Conservation (phyloP, 1,140 invertebrate genomes). For the Belonocnema kinseyi region DNA sequence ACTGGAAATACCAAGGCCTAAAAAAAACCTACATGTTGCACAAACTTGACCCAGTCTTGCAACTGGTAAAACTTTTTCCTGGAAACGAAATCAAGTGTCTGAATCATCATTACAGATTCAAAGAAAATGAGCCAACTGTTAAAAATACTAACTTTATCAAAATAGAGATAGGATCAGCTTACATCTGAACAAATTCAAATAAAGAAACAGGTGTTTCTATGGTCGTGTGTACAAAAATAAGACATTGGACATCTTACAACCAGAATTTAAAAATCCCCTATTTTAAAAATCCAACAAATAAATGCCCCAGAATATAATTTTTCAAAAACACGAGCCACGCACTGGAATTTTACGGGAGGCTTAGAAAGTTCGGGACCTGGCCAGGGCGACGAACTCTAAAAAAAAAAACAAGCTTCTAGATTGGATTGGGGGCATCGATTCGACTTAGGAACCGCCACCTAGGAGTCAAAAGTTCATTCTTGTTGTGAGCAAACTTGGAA, state of each 20-base stretch:
- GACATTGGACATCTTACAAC: background rate
- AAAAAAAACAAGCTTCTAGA: conserved; percentile 21
- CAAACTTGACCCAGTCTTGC: conserved; percentile 23
- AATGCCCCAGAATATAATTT: background rate
- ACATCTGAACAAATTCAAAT: background rate
- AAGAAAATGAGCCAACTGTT: background rate
- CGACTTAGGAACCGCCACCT: background rate
- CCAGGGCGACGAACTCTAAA: conserved; percentile 32
- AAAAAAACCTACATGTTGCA: conserved; percentile 23
- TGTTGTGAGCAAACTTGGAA: background rate
- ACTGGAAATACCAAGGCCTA: background rate
- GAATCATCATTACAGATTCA: background rate
- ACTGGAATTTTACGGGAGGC: conserved; percentile 14
- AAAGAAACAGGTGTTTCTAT: conserved; percentile 23
- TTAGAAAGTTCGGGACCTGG: conserved; percentile 41
- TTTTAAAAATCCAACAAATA: too few relatives aligned
- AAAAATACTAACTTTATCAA: background rate
- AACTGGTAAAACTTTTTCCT: conserved; percentile 15
- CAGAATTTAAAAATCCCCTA: background rate
- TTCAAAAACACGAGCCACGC: background rate
- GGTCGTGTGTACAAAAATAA: background rate
- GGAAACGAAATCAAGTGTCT: background rate
- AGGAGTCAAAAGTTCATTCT: background rate
- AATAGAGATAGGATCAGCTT: too few relatives aligned
- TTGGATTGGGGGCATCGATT: conserved; percentile 23